Conservation (phyloP, 2,113 vertebrate genomes). For the Perca schrenkii region DNA sequence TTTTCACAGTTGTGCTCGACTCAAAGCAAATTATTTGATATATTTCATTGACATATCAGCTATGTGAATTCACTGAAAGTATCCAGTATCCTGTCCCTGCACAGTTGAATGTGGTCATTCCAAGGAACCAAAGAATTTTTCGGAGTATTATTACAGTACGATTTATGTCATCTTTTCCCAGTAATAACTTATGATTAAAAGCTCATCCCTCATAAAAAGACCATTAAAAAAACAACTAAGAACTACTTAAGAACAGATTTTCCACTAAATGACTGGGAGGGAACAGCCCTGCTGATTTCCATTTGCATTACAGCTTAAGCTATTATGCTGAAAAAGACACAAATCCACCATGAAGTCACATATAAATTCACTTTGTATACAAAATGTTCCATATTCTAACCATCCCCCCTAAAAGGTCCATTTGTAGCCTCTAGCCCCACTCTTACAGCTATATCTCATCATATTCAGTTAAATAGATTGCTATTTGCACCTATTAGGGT, state of each 20-base stretch:
- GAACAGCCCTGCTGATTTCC: not conserved
- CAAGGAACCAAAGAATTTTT: not conserved
- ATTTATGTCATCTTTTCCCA: conserved; percentile 1
- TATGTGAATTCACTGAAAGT: not conserved
- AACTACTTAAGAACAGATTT: not conserved
- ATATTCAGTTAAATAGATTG: not conserved
- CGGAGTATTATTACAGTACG: not conserved
- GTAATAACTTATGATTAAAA: conserved; percentile 10
- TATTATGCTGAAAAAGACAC: not conserved
- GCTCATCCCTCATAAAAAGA: conserved; percentile 17
- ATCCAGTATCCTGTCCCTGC: not conserved
- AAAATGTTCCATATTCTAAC: not conserved
- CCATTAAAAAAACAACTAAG: not conserved
- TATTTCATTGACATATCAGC: not conserved
- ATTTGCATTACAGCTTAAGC: not conserved
- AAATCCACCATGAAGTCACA: not conserved
- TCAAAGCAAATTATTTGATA: conserved; percentile 1
- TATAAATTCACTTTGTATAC: not conserved
- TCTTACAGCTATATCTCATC: not conserved
- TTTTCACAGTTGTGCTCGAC: conserved; percentile 29
- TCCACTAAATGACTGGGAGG: not conserved
- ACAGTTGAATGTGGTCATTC: not conserved
- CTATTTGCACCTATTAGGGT: too few relatives aligned
- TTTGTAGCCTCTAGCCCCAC: not conserved
- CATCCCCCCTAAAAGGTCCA: not conserved